These are phyloP conservation scores for Drosophila affinis DNA, from an alignment of 2,888 invertebrate species.

Conservation along the genomic window DNA sequence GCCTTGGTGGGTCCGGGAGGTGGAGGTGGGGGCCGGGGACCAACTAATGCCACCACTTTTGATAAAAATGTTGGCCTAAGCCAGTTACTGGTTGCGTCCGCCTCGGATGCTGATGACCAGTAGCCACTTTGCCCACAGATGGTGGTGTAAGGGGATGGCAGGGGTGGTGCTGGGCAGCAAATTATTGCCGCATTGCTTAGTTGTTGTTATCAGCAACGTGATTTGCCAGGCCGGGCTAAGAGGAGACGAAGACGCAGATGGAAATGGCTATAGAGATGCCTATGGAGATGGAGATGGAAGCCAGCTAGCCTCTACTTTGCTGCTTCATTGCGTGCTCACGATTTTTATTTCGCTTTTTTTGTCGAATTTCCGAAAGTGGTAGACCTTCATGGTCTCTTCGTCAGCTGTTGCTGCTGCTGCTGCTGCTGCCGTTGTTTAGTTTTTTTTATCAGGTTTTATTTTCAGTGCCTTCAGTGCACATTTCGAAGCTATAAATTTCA, in stretches of 20 bases:
- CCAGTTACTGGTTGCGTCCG: conserved; percentile 56
- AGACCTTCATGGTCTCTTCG: conserved; percentile 72
- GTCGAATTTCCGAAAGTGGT: conserved; percentile 79
- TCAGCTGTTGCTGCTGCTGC: conserved; percentile 50
- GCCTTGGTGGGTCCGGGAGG: conserved; percentile 7
- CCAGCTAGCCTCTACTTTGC: conserved; percentile 36
- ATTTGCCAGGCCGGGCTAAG: conserved; percentile 60
- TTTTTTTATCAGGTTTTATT: conserved; percentile 68
- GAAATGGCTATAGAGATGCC: conserved; percentile 20
- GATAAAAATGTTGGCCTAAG: conserved; percentile 77
- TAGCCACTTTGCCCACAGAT: conserved; percentile 69
- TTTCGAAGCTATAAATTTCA: conserved; percentile 39
- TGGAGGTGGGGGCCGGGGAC: background rate
- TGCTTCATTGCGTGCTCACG: conserved; percentile 59
- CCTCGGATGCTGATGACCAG: conserved; percentile 78
- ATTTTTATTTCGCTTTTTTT: conserved; percentile 51
- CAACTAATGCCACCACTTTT: conserved; percentile 77
- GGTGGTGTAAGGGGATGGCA: background rate
- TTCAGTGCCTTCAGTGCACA: conserved; percentile 23
- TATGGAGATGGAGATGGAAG: conserved; percentile 32
- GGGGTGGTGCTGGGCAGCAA: conserved; percentile 44
- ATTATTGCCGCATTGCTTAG: conserved; percentile 69
- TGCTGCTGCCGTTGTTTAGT: conserved; percentile 37
- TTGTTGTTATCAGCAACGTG: conserved; percentile 71
- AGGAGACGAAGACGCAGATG: conserved; percentile 20